Evolutionary conservation across 1,140 invertebrate genomes (phyloP).

Genomic region (Eupristina koningsbergeri): DNA sequence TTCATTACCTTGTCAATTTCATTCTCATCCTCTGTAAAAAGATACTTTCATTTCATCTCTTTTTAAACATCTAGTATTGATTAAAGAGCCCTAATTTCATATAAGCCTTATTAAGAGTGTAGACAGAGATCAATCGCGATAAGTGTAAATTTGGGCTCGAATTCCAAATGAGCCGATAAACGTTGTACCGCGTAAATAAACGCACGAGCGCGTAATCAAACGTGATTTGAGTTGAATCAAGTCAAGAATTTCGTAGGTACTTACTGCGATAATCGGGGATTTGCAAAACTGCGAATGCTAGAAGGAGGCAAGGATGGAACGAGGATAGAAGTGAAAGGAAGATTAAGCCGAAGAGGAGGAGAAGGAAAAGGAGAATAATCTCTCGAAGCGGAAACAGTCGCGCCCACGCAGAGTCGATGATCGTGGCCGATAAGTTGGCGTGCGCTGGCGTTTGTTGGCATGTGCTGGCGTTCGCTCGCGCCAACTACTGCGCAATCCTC

Average conservation of each 20-base stretch:
- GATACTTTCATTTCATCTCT: no score
- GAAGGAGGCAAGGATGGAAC: background rate
- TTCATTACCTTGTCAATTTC: no score
- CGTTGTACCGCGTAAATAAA: background rate
- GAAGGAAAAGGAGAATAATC: conserved; percentile 15
- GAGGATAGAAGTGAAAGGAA: background rate
- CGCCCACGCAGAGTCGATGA: conserved; percentile 33
- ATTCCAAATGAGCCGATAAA: background rate
- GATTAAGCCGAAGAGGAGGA: background rate
- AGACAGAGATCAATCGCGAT: background rate
- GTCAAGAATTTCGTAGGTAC: background rate
- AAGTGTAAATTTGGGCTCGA: background rate
- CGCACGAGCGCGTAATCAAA: background rate
- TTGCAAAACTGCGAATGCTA: background rate
- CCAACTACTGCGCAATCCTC: conserved; percentile 56
- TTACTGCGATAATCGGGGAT: conserved; percentile 25
- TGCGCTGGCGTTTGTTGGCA: no score
- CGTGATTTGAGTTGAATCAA: background rate
- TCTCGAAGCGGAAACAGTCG: conserved; percentile 40
- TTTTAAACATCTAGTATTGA: no score
- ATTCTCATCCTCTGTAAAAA: no score
- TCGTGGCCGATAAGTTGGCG: conserved; percentile 38
- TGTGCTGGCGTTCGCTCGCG: conserved; percentile 11
- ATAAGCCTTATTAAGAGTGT: no score
- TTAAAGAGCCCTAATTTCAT: no score